A percentile compares a stretch with the other conserved stretches of the same genome.
Evolutionary conservation across 1,140 invertebrate species (phyloP).

Genomic region (Drosophila neocordata): DNA sequence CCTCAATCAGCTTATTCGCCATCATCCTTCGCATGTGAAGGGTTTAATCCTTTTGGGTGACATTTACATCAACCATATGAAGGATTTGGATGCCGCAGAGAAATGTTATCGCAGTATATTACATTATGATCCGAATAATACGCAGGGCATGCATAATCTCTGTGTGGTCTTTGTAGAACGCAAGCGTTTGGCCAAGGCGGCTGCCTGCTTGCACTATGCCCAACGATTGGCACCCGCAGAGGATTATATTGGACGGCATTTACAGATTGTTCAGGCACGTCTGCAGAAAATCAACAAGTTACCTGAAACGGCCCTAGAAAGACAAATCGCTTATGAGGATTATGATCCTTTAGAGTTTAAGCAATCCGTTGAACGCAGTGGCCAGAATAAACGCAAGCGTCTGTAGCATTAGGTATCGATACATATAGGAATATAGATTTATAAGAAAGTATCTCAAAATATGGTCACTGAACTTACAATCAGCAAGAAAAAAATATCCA

Average conservation of each 20-base stretch:
- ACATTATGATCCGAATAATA: conserved; percentile 93
- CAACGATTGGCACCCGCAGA: conserved; percentile 92
- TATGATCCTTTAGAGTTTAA: conserved; percentile 78
- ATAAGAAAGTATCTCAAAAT: too few relatives aligned
- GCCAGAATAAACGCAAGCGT: conserved; percentile 44
- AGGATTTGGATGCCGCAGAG: conserved; percentile 96
- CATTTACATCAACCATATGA: conserved; percentile 98
- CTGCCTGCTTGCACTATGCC: conserved; percentile 92
- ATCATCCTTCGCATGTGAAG: conserved; percentile 97
- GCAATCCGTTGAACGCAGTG: conserved; percentile 32
- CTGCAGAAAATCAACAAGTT: conserved; percentile 78
- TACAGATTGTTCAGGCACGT: conserved; percentile 83
- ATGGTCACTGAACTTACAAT: neutral
- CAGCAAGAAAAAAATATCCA: neutral
- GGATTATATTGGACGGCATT: conserved; percentile 94
- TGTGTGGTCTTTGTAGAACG: conserved; percentile 97
- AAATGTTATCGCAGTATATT: conserved; percentile 96
- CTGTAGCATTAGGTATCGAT: conserved; percentile 45
- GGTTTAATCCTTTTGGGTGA: conserved; percentile 97
- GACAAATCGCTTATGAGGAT: conserved; percentile 73
- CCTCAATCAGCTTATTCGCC: conserved; percentile 94
- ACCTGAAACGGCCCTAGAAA: conserved; percentile 75
- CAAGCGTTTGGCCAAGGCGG: conserved; percentile 91
- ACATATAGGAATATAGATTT: neutral
- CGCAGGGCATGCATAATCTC: conserved; percentile 97